Base-by-base conservation (phyloP, 1,140 invertebrate species). In the Ips typographus region DNA sequence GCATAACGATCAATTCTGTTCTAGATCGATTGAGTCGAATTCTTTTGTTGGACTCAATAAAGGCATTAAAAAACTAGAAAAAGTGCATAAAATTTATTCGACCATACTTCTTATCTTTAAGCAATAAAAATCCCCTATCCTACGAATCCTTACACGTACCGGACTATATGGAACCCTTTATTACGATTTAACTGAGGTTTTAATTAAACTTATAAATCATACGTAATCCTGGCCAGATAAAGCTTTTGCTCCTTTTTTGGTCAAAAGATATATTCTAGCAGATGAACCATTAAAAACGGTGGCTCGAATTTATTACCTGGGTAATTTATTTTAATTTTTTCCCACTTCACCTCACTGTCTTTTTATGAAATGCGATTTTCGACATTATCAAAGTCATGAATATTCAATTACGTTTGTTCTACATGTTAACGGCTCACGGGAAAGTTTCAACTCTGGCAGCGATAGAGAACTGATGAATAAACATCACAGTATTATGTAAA, bases 201-300 rank as follows among this genome's bases (percentile, higher is more conserved):
- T 58, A 58, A 58, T 58, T 58, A 58, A 58, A 58, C 56, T 58
- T 58, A 58, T 58, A 58, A 58, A 58, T 58, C 56, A 58, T 58
- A 40, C 40, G 4, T 58, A 58, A 58, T 58, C 56, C 56, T 41
- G 40, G 40, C 38, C 37, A 55, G 56, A 58, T 58, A 58, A 58
- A 39, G 56, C 7, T 41, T 41, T 58, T 40, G 40, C 6, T 40
- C 40, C 56, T 58, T 58, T 53, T 58, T 58, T 55, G 52, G 52
- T 55, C 44, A 37, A 55, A 55, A 22, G 44, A 49, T 6, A 49
- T 49, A 49, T 6, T 49, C 22, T 44, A 44, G 43, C 8, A 55
- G 52, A 55, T 55, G 52, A 55, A 1, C 52, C 52, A 55, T n/a
- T 7, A 37, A 55, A 55, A 49, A 22, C 22, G 22, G 22, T 22